phyloP scores from a whole-genome alignment of 2,797 vertebrate species.

The Sus cebifrons region DNA sequence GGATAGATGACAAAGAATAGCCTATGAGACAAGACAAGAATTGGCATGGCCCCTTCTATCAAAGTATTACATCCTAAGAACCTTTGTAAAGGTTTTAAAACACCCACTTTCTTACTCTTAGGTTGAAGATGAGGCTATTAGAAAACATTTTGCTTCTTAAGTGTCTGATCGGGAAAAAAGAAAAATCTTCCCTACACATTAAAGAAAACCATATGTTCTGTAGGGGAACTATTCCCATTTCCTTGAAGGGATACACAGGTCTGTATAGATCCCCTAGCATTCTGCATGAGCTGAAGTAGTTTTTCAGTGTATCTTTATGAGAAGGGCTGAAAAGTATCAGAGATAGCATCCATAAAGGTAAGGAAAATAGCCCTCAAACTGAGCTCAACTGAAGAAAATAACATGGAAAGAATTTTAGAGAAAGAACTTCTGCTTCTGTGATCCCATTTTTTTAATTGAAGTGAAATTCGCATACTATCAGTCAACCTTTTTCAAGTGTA shows the following conservation, averaged over 20 bases:
- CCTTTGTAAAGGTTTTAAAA: conserved; percentile 28
- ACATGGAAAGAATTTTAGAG: neutral
- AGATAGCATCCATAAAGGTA: neutral
- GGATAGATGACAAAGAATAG: neutral
- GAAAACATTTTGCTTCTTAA: neutral
- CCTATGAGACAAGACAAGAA: neutral
- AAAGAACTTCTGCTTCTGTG: neutral
- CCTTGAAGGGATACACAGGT: neutral
- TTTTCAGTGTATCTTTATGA: neutral
- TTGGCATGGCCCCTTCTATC: neutral
- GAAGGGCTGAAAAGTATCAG: neutral
- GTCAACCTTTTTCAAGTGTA: neutral
- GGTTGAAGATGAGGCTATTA: neutral
- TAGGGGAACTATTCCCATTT: neutral
- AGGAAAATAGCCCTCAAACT: neutral
- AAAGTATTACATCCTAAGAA: conserved; percentile 33
- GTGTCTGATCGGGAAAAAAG: neutral
- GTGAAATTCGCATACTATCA: neutral
- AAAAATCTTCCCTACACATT: conserved; percentile 3
- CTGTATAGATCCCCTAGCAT: neutral
- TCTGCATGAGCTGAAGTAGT: neutral
- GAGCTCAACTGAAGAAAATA: neutral
- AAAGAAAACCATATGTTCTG: neutral
- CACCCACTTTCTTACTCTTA: neutral
- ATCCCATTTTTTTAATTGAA: neutral